Conservation (phyloP, 1,140 invertebrate genomes). For the Hydropsyche tenuis region DNA sequence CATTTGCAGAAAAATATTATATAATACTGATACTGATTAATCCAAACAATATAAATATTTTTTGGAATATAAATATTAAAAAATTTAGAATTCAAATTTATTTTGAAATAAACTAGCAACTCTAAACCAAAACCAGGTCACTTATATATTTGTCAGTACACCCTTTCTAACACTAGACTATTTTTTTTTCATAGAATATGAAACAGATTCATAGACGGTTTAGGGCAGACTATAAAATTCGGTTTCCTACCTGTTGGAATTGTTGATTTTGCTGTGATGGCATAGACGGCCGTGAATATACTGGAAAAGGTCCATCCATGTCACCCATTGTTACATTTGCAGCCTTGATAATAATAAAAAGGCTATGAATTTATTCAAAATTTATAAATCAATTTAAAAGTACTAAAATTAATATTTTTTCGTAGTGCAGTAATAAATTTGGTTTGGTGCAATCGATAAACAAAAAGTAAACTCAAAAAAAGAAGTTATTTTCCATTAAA, state of each 20-base stretch:
- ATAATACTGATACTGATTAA: too few relatives aligned
- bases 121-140: background rate
- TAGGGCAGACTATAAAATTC: too few relatives aligned
- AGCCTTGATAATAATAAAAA: conserved; percentile 56
- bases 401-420: too few relatives aligned
- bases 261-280: conserved; percentile 67
- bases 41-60: too few relatives aligned
- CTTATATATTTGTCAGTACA: too few relatives aligned
- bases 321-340: conserved; percentile 74
- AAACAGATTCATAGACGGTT: too few relatives aligned
- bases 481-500: background rate
- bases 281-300: conserved; percentile 62
- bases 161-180: too few relatives aligned
- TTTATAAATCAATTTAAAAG: too few relatives aligned
- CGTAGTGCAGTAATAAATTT: background rate
- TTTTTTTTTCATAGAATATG: too few relatives aligned
- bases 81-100: background rate
- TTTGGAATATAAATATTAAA: background rate
- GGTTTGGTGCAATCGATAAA: background rate
- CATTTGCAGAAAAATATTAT: too few relatives aligned
- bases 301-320: conserved; percentile 69
- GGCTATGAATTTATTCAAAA: background rate
- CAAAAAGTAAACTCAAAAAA: conserved; percentile 19
- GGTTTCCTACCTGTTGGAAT: conserved; percentile 63
- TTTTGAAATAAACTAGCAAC: conserved; percentile 1